These are phyloP conservation scores for Ammodytes dubius DNA, from an alignment of 2,113 vertebrate genomes.

Conservation along the genomic window DNA sequence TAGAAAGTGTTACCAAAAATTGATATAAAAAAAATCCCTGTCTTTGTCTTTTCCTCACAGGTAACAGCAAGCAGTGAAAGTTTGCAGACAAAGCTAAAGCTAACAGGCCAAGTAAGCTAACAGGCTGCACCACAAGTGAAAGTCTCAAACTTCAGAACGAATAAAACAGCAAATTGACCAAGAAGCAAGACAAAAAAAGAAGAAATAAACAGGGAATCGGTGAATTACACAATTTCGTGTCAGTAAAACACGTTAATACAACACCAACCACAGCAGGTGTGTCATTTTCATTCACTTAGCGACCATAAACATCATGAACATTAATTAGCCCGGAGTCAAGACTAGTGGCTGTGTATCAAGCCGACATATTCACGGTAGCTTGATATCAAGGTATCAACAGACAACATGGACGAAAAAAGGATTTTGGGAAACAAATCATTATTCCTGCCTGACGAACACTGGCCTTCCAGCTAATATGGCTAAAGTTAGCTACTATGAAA, in stretches of 20 bases:
- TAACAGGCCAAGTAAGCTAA: constrained; percentile 22
- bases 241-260: background rate
- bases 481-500: constrained; percentile 42
- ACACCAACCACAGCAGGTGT: constrained; percentile 43
- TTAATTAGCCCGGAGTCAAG: background rate
- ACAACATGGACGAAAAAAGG: background rate
- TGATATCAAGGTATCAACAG: background rate
- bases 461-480: constrained; percentile 29
- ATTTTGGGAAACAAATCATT: background rate
- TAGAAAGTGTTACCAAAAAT: too few relatives aligned
- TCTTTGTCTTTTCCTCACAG: background rate
- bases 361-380: too few relatives aligned
- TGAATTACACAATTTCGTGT: background rate
- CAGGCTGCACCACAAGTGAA: constrained; percentile 10
- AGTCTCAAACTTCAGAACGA: background rate
- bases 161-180: background rate
- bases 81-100: constrained; percentile 29
- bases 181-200: background rate
- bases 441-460: background rate
- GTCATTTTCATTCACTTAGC: constrained; percentile 2
- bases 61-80: constrained; percentile 7
- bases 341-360: background rate
- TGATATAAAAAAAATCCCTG: too few relatives aligned
- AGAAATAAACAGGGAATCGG: background rate
- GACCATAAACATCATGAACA: background rate